Conservation (phyloP, 2,888 invertebrate genomes). For the Ceraclea dissimilis region DNA sequence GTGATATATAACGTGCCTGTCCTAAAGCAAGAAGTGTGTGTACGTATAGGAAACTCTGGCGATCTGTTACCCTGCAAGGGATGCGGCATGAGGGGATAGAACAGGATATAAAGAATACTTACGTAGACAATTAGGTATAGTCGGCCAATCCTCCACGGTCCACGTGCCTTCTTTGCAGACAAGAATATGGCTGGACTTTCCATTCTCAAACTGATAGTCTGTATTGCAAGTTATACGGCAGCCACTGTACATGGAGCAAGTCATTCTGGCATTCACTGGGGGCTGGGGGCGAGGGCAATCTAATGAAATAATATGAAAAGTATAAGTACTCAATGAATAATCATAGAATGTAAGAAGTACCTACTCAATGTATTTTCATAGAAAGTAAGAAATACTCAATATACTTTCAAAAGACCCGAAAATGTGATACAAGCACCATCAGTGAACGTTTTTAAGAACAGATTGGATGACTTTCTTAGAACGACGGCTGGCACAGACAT, state of each 20-base stretch:
- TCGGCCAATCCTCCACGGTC: constrained; percentile 39
- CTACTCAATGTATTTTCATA: not conserved
- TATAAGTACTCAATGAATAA: not conserved
- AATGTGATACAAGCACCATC: too few species aligned
- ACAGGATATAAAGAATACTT: constrained; percentile 37
- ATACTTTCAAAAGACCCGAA: too few species aligned
- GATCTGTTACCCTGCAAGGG: too few species aligned
- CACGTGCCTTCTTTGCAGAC: constrained; percentile 44
- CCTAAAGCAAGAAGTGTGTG: too few species aligned
- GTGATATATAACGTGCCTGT: too few species aligned
- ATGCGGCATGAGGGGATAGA: constrained; percentile 67
- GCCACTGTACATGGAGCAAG: constrained; percentile 37
- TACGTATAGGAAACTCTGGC: too few species aligned
- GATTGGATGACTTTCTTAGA: too few species aligned
- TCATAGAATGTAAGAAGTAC: not conserved
- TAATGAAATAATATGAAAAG: constrained; percentile 20
- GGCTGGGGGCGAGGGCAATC: constrained; percentile 33
- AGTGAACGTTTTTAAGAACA: too few species aligned
- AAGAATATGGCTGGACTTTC: constrained; percentile 39
- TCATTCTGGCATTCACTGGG: constrained; percentile 33
- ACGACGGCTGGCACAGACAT: too few species aligned
- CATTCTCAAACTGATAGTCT: constrained; percentile 48
- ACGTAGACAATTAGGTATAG: constrained; percentile 59
- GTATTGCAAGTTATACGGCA: constrained; percentile 45
- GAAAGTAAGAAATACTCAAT: not conserved